Conservation (phyloP, 1,140 invertebrate species). For the Anagrus nilaparvatae region DNA sequence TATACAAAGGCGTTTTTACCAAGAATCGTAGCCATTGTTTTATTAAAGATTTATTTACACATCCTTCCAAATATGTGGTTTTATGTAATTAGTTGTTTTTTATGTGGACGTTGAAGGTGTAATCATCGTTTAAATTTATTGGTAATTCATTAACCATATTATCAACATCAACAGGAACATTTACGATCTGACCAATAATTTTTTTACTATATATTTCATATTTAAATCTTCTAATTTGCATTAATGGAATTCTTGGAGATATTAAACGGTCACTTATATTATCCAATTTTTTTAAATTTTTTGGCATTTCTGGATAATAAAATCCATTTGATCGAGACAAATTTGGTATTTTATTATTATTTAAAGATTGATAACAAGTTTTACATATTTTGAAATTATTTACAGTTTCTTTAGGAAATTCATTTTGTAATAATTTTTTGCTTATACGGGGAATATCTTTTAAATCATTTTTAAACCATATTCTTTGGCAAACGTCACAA, state of each 20-base stretch:
- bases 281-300: too few species aligned
- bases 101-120: constrained; percentile 28
- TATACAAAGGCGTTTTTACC: constrained; percentile 14
- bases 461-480: too few species aligned
- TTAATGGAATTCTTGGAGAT: constrained; percentile 28
- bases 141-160: constrained; percentile 31
- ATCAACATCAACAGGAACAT: constrained; percentile 31
- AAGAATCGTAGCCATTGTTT: constrained; percentile 15
- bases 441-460: too few species aligned
- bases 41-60: constrained; percentile 15
- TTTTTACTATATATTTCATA: constrained; percentile 23
- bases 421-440: too few species aligned
- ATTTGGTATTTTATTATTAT: too few species aligned
- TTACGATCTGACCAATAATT: constrained; percentile 33
- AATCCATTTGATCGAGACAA: too few species aligned
- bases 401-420: too few species aligned
- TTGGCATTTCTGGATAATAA: too few species aligned
- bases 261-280: constrained; percentile 20
- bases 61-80: constrained; percentile 14
- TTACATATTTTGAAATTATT: too few species aligned
- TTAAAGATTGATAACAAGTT: too few species aligned
- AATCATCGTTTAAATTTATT: constrained; percentile 26
- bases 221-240: constrained; percentile 26
- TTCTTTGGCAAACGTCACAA: too few species aligned
- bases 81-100: constrained; percentile 23